A percentile compares a stretch with the other conserved stretches of the same genome.
Evolutionary conservation across 2,888 invertebrate species (phyloP).

Genomic region (Syrista parreyssii): DNA sequence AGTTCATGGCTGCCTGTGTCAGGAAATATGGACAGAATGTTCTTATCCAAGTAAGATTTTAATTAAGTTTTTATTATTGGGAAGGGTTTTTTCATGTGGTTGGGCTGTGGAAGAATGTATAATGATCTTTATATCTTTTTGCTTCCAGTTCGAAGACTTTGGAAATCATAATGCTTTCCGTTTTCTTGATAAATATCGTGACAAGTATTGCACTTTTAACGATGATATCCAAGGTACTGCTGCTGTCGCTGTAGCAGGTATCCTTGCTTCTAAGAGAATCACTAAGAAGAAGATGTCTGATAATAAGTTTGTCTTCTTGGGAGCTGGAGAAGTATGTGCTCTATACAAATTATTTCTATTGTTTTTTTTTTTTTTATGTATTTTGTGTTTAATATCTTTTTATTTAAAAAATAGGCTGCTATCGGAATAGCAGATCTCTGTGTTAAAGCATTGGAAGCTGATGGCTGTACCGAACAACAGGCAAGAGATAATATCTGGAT

Average conservation of each 20-base stretch:
- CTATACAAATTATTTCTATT: background rate
- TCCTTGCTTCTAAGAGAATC: conserved; percentile 82
- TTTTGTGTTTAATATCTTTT: conserved; percentile 3
- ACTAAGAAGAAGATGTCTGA: conserved; percentile 86
- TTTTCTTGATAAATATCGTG: conserved; percentile 89
- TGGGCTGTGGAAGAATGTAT: conserved; percentile 11
- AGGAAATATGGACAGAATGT: conserved; percentile 88
- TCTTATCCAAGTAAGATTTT: conserved; percentile 73
- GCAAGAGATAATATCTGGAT: conserved; percentile 93
- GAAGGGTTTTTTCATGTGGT: too few species aligned
- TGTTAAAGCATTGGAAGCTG: conserved; percentile 87
- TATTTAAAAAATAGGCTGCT: conserved; percentile 75
- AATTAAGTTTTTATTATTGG: background rate
- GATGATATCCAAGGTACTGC: conserved; percentile 99
- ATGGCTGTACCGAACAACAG: conserved; percentile 72
- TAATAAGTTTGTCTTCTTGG: conserved; percentile 91
- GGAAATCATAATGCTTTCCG: conserved; percentile 97
- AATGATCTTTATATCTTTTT: conserved; percentile 14
- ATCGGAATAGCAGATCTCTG: conserved; percentile 93
- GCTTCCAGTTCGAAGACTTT: conserved; percentile 95
- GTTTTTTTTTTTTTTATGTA: background rate
- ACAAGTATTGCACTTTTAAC: conserved; percentile 96
- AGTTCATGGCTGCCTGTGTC: conserved; percentile 96
- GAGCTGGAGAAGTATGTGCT: conserved; percentile 77
- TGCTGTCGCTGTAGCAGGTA: conserved; percentile 93